A percentile compares a stretch with the other conserved stretches of the same genome.
phyloP scores from a whole-genome alignment of 2,113 vertebrate species.

The Mesembrinibis cayennensis region DNA sequence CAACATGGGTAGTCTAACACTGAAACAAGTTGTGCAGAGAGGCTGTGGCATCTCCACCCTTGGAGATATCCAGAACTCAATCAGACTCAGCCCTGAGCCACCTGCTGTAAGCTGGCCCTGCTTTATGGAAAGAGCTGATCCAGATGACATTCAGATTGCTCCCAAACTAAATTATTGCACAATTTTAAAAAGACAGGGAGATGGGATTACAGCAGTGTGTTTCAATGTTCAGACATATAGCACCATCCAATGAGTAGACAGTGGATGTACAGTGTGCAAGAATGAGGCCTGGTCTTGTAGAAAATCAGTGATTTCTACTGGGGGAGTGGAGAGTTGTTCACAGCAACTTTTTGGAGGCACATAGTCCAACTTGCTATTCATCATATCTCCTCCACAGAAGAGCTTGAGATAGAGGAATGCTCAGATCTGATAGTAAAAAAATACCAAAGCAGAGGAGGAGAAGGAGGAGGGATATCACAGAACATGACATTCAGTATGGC shows the following conservation, averaged over 20 bases:
- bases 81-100: not conserved
- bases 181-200: not conserved
- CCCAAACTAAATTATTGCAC: not conserved
- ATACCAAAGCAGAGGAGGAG: not conserved
- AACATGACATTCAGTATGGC: constrained; percentile 69
- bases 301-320: not conserved
- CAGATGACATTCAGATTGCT: not conserved
- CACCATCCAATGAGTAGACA: not conserved
- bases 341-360: not conserved
- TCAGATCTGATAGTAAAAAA: constrained; percentile 62
- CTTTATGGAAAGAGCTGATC: not conserved
- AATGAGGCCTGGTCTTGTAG: not conserved
- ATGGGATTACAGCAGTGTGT: not conserved
- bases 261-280: not conserved
- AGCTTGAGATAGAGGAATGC: constrained; percentile 60
- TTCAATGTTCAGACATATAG: not conserved
- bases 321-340: not conserved
- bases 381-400: not conserved
- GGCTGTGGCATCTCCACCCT: not conserved
- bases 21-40: not conserved
- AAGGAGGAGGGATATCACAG: constrained; percentile 57
- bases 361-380: not conserved
- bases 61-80: not conserved
- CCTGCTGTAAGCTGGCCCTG: not conserved
- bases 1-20: not conserved